Percentiles rank a stretch among this genome's conserved stretches.
phyloP scores from a whole-genome alignment of 2,797 vertebrate species.

The Lepus oiostolus region DNA sequence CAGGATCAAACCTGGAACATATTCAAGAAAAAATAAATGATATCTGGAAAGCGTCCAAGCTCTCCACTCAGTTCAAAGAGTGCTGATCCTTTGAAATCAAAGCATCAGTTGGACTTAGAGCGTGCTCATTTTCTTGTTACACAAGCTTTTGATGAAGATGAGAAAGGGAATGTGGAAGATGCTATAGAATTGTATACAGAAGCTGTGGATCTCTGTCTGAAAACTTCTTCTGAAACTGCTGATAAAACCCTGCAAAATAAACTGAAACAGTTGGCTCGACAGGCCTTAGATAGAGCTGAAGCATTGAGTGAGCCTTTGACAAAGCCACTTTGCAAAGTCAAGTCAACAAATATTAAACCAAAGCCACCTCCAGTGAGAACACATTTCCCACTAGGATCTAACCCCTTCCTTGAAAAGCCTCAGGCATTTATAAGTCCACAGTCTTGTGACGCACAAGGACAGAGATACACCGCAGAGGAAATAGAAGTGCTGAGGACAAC shows the following conservation, averaged over 20 bases:
- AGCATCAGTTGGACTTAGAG: too few relatives aligned
- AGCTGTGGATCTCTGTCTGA: too few relatives aligned
- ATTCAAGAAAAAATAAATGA: too few relatives aligned
- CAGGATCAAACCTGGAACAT: too few relatives aligned
- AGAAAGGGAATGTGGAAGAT: too few relatives aligned
- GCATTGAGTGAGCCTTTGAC: conserved; percentile 95
- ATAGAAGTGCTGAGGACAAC: conserved; percentile 98
- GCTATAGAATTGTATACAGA: too few relatives aligned
- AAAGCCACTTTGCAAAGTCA: conserved; percentile 91
- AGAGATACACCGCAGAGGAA: conserved; percentile 96
- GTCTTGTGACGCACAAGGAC: conserved; percentile 94
- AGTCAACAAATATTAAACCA: conserved; percentile 87
- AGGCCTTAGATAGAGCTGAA: conserved; percentile 97
- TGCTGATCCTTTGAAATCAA: too few relatives aligned
- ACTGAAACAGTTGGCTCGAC: conserved; percentile 96
- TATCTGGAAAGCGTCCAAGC: conserved; percentile 96
- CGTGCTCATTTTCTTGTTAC: too few relatives aligned
- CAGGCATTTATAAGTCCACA: conserved; percentile 93
- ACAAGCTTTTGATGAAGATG: too few relatives aligned
- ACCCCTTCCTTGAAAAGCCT: conserved; percentile 94
- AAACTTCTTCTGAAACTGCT: conserved; percentile 96
- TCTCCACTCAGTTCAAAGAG: conserved; percentile 97
- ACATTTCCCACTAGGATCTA: conserved; percentile 95
- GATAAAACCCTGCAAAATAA: conserved; percentile 95
- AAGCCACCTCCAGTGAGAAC: conserved; percentile 90